These are phyloP conservation scores for Hypomecis atomaria DNA, from an alignment of 2,888 invertebrate genomes.

Conservation along the genomic window DNA sequence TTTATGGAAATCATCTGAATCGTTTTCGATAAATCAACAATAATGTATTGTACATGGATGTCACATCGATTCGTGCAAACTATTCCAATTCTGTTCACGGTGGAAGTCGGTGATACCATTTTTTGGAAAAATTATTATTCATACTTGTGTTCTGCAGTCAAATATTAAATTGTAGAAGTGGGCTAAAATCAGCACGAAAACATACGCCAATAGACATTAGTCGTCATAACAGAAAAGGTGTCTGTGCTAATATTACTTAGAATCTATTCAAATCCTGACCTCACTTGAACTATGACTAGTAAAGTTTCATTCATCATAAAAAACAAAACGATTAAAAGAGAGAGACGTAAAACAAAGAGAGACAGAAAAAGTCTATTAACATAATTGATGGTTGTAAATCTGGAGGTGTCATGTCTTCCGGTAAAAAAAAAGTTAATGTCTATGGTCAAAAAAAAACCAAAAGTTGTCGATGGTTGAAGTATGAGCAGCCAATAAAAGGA, in stretches of 20 bases:
- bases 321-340: conserved; percentile 41
- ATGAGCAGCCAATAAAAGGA: conserved; percentile 45
- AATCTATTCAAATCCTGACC: conserved; percentile 15
- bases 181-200: too few species aligned
- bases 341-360: conserved; percentile 48
- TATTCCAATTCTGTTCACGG: too few species aligned
- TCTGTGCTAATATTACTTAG: not conserved
- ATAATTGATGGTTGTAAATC: conserved; percentile 75
- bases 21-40: too few species aligned
- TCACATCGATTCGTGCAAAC: too few species aligned
- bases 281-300: conserved; percentile 14
- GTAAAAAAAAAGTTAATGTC: conserved; percentile 58
- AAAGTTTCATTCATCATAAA: conserved; percentile 28
- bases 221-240: not conserved
- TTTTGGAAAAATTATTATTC: too few species aligned
- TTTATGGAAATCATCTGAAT: too few species aligned
- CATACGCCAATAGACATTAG: too few species aligned
- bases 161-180: too few species aligned
- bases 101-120: too few species aligned
- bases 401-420: conserved; percentile 74
- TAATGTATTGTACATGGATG: too few species aligned
- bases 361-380: conserved; percentile 62
- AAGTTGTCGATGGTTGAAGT: conserved; percentile 51
- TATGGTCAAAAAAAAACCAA: conserved; percentile 41
- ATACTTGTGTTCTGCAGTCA: too few species aligned